Evolutionary conservation across 2,888 invertebrate species (phyloP).

Genomic region (Ptychoptera contaminata): DNA sequence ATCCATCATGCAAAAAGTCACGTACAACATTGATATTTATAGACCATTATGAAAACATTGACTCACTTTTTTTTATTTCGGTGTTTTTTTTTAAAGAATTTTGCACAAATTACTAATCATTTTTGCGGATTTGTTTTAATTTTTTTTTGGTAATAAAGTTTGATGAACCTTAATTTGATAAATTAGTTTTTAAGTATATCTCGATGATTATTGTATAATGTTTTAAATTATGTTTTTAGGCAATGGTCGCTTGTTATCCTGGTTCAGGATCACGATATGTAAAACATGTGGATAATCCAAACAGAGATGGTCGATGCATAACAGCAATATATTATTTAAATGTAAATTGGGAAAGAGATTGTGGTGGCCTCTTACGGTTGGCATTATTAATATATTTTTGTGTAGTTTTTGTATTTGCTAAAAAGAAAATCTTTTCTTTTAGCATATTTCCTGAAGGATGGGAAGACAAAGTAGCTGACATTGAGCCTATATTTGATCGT

Average conservation of each 20-base stretch:
- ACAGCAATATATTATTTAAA: conserved; percentile 97
- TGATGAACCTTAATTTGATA: no score
- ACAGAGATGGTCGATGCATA: conserved; percentile 89
- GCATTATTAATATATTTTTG: not conserved
- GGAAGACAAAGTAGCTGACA: conserved; percentile 50
- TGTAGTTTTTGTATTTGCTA: not conserved
- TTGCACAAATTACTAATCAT: no score
- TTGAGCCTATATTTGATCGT: conserved; percentile 85
- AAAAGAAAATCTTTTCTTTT: conserved; percentile 13
- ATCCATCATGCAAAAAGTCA: no score
- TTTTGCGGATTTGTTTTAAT: no score
- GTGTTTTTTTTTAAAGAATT: no score
- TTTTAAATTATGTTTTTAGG: conserved; percentile 40
- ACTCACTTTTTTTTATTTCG: no score
- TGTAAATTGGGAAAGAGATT: conserved; percentile 74
- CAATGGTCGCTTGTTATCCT: conserved; percentile 98
- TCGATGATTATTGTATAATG: no score
- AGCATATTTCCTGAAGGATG: conserved; percentile 75
- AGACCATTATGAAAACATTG: no score
- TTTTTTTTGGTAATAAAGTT: no score
- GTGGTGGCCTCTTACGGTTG: conserved; percentile 73
- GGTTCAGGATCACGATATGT: conserved; percentile 89
- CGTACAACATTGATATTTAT: no score
- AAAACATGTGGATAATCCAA: conserved; percentile 96
- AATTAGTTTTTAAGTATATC: no score